Evolutionary conservation across 2,888 invertebrate genomes (phyloP).

Genomic region (Carcina quercana): DNA sequence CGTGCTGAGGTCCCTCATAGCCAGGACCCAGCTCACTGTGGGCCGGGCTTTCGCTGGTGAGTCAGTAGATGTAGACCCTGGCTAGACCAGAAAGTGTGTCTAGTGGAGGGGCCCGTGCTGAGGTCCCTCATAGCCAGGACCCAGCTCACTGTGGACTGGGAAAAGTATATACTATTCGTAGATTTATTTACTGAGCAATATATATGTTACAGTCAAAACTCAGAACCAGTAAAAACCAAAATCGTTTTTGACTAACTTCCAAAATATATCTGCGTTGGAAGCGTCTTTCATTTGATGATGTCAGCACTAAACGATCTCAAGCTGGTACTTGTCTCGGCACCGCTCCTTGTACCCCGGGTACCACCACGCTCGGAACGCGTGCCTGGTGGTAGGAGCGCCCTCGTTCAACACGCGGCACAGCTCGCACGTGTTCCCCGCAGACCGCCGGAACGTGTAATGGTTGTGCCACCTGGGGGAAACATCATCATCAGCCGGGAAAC

Average conservation of each 20-base stretch:
- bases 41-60: slow-evolving; percentile 58
- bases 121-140: slow-evolving; percentile 35
- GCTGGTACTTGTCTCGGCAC: too few relatives aligned
- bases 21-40: slow-evolving; percentile 38
- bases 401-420: slow-evolving; percentile 39
- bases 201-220: too few relatives aligned
- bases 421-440: slow-evolving; percentile 25
- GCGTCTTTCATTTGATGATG: too few relatives aligned
- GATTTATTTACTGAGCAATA: too few relatives aligned
- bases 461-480: slow-evolving; percentile 45
- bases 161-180: too few relatives aligned
- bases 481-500: background rate
- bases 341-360: slow-evolving; percentile 24
- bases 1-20: slow-evolving; percentile 38
- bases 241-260: too few relatives aligned
- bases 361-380: slow-evolving; percentile 48
- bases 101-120: slow-evolving; percentile 28
- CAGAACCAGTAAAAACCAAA: too few relatives aligned
- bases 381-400: slow-evolving; percentile 17
- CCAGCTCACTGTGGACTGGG: slow-evolving; percentile 47
- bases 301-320: too few relatives aligned
- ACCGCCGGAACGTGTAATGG: slow-evolving; percentile 34
- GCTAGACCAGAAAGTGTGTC: background rate
- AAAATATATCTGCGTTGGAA: too few relatives aligned
- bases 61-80: too few relatives aligned